Evolutionary conservation across 1,140 invertebrate species (phyloP), one percentile per base, ranked within the genome.

Genomic region (Pachypeltis micranthus): DNA sequence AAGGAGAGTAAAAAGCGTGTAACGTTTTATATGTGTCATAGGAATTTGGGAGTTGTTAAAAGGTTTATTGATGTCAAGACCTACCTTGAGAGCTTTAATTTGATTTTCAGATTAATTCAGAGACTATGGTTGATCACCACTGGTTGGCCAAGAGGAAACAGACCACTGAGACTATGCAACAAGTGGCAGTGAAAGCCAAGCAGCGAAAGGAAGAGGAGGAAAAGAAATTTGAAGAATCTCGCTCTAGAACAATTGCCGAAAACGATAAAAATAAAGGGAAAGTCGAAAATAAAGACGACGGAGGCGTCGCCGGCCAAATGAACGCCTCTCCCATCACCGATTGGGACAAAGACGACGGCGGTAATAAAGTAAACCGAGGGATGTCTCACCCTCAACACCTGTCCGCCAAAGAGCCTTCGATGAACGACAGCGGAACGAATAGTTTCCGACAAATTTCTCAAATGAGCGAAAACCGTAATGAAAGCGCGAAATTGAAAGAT

Each of bases 151-250:
- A 82, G 65, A 78, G 85, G 19, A 78, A 81, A 63, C 81, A 86
- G 57, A 82, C 84, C 66, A 76, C 80, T 70, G 82, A 88, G 74
- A 77, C 82, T 65, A 79, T 91, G 19, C 83, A 81, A 1, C 78
- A 81, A 39, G 85, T 82, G 1, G 83, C 88, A 2, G 86, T 88
- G 66, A 78, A 86, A 59, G 89, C 89, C 0, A 81, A 86, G 24
- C 83, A 86, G 66, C 78, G 86, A 14, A 85, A 88, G 67, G 86
- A 90, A 69, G 86, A 91, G 69, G 88, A 90, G 71, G 88, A 91
- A 70, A 85, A 88, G 67, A 80, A 85, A 56, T 87, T 80, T 68
- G 81, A 85, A 65, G 78, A 83, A 65, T 79, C 75, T 21, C 75
- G 73, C 14, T 77, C 63, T 28, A 65, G 75, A 12, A 77, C 76